A percentile compares a stretch with the other conserved stretches of the same genome.
Conservation (phyloP, 2,797 vertebrate species). For the Acanthurus tractus region DNA sequence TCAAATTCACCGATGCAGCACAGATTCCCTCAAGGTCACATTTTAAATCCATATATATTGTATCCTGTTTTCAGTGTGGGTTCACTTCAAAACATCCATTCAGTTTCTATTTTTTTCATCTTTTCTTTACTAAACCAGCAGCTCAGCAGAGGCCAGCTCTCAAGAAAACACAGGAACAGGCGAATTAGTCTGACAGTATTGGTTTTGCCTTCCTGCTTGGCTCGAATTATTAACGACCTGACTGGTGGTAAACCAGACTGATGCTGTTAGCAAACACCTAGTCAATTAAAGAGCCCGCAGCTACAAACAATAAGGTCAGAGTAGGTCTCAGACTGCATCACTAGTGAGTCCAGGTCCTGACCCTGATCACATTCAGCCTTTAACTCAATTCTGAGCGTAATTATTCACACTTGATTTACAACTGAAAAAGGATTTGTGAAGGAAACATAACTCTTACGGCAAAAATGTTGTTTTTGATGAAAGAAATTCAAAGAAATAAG, state of each 20-base stretch:
- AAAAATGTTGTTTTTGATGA: constrained; percentile 18
- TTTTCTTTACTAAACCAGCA: constrained; percentile 37
- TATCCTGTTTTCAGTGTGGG: neutral
- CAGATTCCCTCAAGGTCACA: constrained; percentile 3
- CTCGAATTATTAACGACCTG: constrained; percentile 60
- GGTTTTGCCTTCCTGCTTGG: constrained; percentile 45
- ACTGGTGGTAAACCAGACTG: constrained; percentile 47
- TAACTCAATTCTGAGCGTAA: neutral
- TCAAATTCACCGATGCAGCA: neutral
- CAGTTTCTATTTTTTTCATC: constrained; percentile 18
- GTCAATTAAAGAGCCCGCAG: constrained; percentile 70
- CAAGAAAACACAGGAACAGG: constrained; percentile 33
- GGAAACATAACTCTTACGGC: constrained; percentile 11
- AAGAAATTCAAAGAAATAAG: constrained; percentile 25
- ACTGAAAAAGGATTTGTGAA: neutral
- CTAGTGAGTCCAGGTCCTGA: constrained; percentile 19
- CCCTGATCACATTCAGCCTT: constrained; percentile 25
- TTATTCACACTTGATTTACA: constrained; percentile 25
- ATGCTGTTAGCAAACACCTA: constrained; percentile 51
- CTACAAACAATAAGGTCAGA: constrained; percentile 51
- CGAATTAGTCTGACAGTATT: constrained; percentile 61
- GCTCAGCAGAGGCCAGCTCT: constrained; percentile 12
- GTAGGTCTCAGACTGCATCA: constrained; percentile 13
- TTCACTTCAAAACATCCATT: constrained; percentile 29
- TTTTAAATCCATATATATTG: constrained; percentile 27